phyloP scores from a whole-genome alignment of 2,797 vertebrate genomes.

The Erethizon dorsatum region DNA sequence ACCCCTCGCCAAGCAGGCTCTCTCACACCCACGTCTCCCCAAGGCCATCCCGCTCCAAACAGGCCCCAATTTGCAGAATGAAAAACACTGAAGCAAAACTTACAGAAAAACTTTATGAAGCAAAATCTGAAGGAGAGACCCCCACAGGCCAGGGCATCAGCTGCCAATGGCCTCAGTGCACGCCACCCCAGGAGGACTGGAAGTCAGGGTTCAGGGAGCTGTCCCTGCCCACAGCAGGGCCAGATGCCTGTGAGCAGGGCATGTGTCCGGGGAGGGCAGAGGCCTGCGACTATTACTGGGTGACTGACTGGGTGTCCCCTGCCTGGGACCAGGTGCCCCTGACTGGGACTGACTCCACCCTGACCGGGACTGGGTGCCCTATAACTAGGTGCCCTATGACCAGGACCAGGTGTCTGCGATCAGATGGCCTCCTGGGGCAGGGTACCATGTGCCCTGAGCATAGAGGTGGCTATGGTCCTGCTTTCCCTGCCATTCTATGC shows the following conservation, averaged over 20 bases:
- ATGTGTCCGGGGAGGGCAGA: not conserved
- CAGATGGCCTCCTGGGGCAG: not conserved
- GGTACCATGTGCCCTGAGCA: not conserved
- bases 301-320: not conserved
- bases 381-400: not conserved
- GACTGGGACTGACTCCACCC: not conserved
- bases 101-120: not conserved
- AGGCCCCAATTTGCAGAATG: not conserved
- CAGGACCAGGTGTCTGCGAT: not conserved
- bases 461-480: not conserved
- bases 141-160: not conserved
- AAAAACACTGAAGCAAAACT: not conserved
- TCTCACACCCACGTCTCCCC: not conserved
- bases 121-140: not conserved
- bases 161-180: not conserved
- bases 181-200: not conserved
- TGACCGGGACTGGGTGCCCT: not conserved
- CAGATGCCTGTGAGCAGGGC: not conserved
- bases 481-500: not conserved
- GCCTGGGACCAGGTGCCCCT: not conserved
- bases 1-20: not conserved
- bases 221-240: not conserved
- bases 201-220: not conserved
- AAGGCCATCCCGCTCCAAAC: not conserved
- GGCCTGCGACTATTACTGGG: not conserved